Percentiles rank a stretch among this genome's conserved stretches.
Evolutionary conservation across 2,888 invertebrate species (phyloP).

Genomic region (Cheilosia vernalis): DNA sequence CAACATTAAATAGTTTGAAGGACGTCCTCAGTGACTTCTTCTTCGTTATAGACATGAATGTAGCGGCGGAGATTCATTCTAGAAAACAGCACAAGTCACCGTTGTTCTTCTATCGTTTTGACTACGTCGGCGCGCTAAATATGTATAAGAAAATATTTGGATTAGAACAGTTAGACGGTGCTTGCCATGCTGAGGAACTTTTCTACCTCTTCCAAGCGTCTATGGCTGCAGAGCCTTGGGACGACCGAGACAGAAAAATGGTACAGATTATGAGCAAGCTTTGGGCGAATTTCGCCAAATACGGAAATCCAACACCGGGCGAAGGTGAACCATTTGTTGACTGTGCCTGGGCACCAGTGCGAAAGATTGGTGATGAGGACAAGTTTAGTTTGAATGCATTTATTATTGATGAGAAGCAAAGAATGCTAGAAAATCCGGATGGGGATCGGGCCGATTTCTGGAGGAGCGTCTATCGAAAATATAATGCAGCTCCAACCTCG

Average conservation of each 20-base stretch:
- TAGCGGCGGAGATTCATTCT: constrained; percentile 65
- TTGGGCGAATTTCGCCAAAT: constrained; percentile 87
- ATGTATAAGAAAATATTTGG: constrained; percentile 81
- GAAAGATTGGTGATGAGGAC: constrained; percentile 33
- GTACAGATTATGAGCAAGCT: constrained; percentile 84
- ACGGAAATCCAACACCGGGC: constrained; percentile 74
- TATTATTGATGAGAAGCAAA: constrained; percentile 54
- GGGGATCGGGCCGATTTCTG: constrained; percentile 76
- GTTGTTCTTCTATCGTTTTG: constrained; percentile 85
- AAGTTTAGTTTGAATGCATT: constrained; percentile 65
- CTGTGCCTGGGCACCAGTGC: constrained; percentile 75
- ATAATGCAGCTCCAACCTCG: not conserved
- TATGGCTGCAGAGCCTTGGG: constrained; percentile 65
- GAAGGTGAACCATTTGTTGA: constrained; percentile 18
- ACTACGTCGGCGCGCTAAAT: constrained; percentile 84
- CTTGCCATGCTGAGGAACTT: constrained; percentile 85
- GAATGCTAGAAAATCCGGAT: constrained; percentile 74
- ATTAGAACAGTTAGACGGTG: constrained; percentile 83
- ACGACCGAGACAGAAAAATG: constrained; percentile 77
- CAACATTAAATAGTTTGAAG: constrained; percentile 82
- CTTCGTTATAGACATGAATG: constrained; percentile 60
- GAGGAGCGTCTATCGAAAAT: constrained; percentile 41
- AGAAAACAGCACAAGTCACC: constrained; percentile 78
- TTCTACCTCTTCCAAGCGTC: constrained; percentile 84
- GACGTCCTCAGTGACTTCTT: constrained; percentile 83